phyloP scores from a whole-genome alignment of 2,888 invertebrate genomes.

The Agonopterix heracliana region DNA sequence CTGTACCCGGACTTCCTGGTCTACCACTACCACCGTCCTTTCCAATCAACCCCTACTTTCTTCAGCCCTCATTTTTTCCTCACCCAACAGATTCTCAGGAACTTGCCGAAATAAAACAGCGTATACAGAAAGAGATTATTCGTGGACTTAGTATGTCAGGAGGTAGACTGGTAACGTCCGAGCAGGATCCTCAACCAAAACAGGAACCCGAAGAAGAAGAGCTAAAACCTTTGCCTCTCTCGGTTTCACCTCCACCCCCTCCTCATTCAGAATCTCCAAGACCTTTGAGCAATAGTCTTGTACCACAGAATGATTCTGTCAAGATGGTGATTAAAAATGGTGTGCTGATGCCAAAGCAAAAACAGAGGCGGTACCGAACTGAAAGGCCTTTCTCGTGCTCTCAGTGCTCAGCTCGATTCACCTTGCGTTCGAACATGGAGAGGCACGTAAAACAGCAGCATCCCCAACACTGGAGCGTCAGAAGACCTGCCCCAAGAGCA shows the following conservation, averaged over 20 bases:
- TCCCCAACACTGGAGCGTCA: constrained; percentile 91
- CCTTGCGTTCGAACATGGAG: constrained; percentile 95
- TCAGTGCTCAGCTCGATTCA: constrained; percentile 93
- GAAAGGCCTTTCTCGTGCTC: constrained; percentile 94
- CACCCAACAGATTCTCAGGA: constrained; percentile 76
- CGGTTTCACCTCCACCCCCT: constrained; percentile 58
- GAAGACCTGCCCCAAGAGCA: constrained; percentile 75
- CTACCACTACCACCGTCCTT: constrained; percentile 76
- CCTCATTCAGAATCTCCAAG: constrained; percentile 67
- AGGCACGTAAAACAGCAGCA: constrained; percentile 96
- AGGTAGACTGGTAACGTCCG: constrained; percentile 76
- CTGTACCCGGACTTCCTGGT: constrained; percentile 72
- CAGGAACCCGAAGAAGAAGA: constrained; percentile 74
- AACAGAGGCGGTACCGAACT: constrained; percentile 91
- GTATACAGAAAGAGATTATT: constrained; percentile 79
- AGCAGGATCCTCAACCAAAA: constrained; percentile 50
- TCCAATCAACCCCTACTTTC: constrained; percentile 79
- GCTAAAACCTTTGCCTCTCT: constrained; percentile 61
- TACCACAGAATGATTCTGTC: constrained; percentile 78
- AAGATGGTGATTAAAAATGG: constrained; percentile 95
- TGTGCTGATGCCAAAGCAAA: constrained; percentile 93
- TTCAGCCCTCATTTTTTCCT: constrained; percentile 75
- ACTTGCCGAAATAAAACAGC: constrained; percentile 81
- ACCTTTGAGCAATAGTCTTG: constrained; percentile 58
- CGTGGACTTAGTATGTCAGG: constrained; percentile 81